phyloP scores from a whole-genome alignment of 2,113 vertebrate genomes.

The Rhagologus leucostigma region DNA sequence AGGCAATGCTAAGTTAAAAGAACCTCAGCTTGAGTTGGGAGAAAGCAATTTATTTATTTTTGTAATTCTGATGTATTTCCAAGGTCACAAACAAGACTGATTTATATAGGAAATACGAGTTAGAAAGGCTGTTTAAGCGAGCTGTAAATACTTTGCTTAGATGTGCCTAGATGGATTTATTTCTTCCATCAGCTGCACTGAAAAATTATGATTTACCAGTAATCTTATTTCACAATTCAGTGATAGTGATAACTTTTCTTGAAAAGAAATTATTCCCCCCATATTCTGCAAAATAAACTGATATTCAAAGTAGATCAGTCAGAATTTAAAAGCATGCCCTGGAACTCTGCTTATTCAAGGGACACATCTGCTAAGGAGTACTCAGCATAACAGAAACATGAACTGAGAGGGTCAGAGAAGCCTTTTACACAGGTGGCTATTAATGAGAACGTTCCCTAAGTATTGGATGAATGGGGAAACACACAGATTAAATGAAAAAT shows the following conservation, averaged over 20 bases:
- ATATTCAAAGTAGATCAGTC: neutral
- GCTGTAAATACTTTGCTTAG: slow-evolving; percentile 18
- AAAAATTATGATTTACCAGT: slow-evolving; percentile 27
- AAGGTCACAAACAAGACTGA: slow-evolving; percentile 37
- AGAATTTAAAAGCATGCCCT: neutral
- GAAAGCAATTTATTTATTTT: slow-evolving; percentile 44
- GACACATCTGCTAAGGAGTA: neutral
- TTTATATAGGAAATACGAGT: slow-evolving; percentile 25
- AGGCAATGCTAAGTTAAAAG: slow-evolving; percentile 11
- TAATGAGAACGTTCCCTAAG: neutral
- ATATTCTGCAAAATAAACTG: slow-evolving; percentile 5
- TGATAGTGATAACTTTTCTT: neutral
- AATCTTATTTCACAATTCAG: slow-evolving; percentile 21
- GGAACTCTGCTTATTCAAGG: neutral
- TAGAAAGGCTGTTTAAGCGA: slow-evolving; percentile 14
- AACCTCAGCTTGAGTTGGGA: neutral
- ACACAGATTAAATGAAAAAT: neutral
- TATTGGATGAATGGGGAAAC: neutral
- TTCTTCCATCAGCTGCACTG: slow-evolving; percentile 8
- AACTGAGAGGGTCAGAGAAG: neutral
- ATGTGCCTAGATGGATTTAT: slow-evolving; percentile 43
- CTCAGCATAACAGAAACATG: neutral
- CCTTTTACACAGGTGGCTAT: neutral
- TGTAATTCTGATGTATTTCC: neutral
- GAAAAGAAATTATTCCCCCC: neutral